Percentiles rank a stretch among this genome's conserved stretches.
Conservation (phyloP, 2,113 vertebrate species). For the Amia ocellicauda region DNA sequence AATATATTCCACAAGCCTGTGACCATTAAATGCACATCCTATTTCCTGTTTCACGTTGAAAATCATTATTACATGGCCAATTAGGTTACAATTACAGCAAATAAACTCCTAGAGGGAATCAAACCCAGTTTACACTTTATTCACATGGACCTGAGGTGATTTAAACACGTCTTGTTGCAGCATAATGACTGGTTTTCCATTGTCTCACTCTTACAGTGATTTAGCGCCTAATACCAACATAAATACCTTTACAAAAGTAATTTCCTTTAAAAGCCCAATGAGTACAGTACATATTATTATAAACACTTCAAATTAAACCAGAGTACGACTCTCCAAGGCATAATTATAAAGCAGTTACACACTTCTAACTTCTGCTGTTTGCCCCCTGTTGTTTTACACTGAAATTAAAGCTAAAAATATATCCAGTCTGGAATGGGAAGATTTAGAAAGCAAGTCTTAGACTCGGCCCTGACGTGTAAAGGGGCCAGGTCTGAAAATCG, state of each 20-base stretch:
- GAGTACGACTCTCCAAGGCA: conserved; percentile 39
- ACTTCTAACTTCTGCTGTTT: neutral
- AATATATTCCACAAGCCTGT: too few species aligned
- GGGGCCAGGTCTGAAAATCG: too few species aligned
- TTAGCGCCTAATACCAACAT: neutral
- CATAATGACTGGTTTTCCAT: conserved; percentile 38
- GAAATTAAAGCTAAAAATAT: conserved; percentile 31
- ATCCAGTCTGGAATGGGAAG: neutral
- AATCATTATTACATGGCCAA: too few species aligned
- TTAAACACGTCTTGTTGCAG: too few species aligned
- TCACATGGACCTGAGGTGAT: too few species aligned
- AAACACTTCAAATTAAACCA: conserved; percentile 50
- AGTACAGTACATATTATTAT: conserved; percentile 48
- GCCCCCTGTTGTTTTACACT: conserved; percentile 44
- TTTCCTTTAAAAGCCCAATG: conserved; percentile 45
- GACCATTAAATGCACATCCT: too few species aligned
- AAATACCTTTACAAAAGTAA: conserved; percentile 1
- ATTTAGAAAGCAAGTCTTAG: neutral
- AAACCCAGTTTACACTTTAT: too few species aligned
- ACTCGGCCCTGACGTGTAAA: too few species aligned
- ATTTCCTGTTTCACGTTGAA: too few species aligned
- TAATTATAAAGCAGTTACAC: conserved; percentile 24
- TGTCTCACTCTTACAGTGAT: conserved; percentile 30
- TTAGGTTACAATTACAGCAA: too few species aligned
- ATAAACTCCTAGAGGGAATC: too few species aligned